Percentiles rank a stretch among this genome's conserved stretches.
Evolutionary conservation across 2,113 vertebrate genomes (phyloP).

Genomic region (Synchiropus splendidus): DNA sequence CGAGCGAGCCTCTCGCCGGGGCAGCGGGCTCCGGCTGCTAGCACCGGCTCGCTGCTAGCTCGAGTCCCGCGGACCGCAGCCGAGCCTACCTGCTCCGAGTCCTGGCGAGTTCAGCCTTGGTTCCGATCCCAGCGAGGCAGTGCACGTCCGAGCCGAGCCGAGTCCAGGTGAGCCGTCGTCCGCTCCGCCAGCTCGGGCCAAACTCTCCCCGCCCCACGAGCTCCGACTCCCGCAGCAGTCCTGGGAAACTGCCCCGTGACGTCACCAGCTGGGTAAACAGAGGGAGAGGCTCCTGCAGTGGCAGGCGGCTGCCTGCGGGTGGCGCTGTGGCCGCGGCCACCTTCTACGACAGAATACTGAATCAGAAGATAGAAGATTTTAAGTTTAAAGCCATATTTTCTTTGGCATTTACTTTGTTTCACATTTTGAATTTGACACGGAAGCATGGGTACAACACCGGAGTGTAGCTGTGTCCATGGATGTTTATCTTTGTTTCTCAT

Average conservation of each 20-base stretch:
- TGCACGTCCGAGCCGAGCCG: too few species aligned
- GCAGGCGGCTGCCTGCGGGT: constrained; percentile 1
- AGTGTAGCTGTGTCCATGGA: too few species aligned
- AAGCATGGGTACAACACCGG: too few species aligned
- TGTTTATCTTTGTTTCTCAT: too few species aligned
- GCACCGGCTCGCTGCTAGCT: constrained; percentile 17
- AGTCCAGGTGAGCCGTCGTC: constrained; percentile 11
- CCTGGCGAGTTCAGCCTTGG: too few species aligned
- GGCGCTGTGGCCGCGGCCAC: constrained; percentile 17
- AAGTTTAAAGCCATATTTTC: too few species aligned
- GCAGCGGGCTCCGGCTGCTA: constrained; percentile 32
- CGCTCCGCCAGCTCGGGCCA: constrained; percentile 29
- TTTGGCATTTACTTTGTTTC: too few species aligned
- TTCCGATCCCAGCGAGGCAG: too few species aligned
- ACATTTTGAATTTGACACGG: too few species aligned
- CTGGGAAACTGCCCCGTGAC: constrained; percentile 55
- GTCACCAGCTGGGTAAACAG: constrained; percentile 27
- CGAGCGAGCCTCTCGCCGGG: too few species aligned
- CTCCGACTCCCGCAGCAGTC: constrained; percentile 47
- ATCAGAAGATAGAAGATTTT: too few species aligned
- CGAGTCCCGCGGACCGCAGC: not conserved
- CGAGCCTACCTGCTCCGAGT: not conserved
- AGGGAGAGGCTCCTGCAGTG: not conserved
- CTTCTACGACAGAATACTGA: too few species aligned
- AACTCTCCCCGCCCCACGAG: constrained; percentile 37